These are phyloP conservation scores for Coleophora deauratella DNA, from an alignment of 2,888 invertebrate genomes.

Conservation along the genomic window DNA sequence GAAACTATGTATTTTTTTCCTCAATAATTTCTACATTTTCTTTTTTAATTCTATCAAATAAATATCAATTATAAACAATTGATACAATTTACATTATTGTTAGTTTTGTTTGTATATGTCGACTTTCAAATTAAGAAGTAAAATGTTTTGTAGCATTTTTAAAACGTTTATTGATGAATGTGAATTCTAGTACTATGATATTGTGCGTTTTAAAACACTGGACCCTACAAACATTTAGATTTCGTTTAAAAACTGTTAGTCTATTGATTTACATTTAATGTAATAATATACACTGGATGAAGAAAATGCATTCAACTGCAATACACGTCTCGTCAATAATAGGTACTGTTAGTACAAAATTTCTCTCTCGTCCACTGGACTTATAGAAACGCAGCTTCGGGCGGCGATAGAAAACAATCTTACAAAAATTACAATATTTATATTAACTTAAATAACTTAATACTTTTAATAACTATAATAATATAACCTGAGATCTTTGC, in stretches of 20 bases:
- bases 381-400: constrained; percentile 35
- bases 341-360: constrained; percentile 47
- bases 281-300: constrained; percentile 64
- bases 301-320: constrained; percentile 57
- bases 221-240: constrained; percentile 74
- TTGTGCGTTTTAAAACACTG: constrained; percentile 72
- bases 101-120: constrained; percentile 65
- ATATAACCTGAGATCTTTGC: constrained; percentile 73
- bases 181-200: constrained; percentile 69
- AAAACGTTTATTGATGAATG: constrained; percentile 59
- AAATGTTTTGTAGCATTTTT: constrained; percentile 56
- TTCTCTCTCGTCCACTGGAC: constrained; percentile 46
- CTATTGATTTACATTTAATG: constrained; percentile 67
- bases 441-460: constrained; percentile 74
- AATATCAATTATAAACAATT: constrained; percentile 72
- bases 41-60: constrained; percentile 68
- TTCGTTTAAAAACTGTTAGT: constrained; percentile 65
- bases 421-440: constrained; percentile 68
- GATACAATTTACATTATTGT: constrained; percentile 65
- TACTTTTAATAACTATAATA: constrained; percentile 71
- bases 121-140: constrained; percentile 62
- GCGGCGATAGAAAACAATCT: constrained; percentile 62
- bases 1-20: constrained; percentile 70
- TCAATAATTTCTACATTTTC: constrained; percentile 68
- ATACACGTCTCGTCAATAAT: constrained; percentile 38